Evolutionary conservation across 2,888 invertebrate species (phyloP), one percentile per base, ranked within the genome.

Genomic region (Lycocerus yunnanus): DNA sequence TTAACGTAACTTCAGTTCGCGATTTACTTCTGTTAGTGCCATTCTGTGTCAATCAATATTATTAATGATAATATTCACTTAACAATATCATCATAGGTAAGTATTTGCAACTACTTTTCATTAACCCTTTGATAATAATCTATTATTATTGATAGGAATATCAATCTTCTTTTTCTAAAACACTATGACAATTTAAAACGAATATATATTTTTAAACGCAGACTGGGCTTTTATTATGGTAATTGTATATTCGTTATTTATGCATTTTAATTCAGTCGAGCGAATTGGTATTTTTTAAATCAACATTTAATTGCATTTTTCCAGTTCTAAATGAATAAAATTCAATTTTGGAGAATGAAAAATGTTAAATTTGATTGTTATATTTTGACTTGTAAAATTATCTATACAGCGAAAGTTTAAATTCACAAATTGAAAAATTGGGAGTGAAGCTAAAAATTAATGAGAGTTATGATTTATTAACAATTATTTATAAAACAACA

Each of bases 1-100:
- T 68, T 67, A 61, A 71, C 66, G 58, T 65, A 71, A 59, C 61
- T 68, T 60, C 73, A 76, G 76, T 76, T 73, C 68, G 73, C 70
- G 73, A 76, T 76, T 67, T 71, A 73, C 73, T 67, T 69, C 66
- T 73, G 69, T 58, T 20, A 59, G 24, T 20, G 27, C 14, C 72
- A 72, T 66, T 69, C 43, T 43, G 43, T 43, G 43, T n/a, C 43
- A 43, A 43, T 43, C 43, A n/a, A 59, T 21, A 61, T 43, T 43
- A 43, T 43, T 43, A 43, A 43, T 43, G 43, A 43, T 43, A 43
- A 43, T n/a, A 43, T n/a, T 43, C 43, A n/a, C n/a, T 43, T 43
- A n/a, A 43, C 43, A 43, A n/a, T n/a, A n/a, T 43, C n/a, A 43
- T 43, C 43, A 43, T 43, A n/a, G 43, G 43, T 43, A 43, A 43